phyloP scores from a whole-genome alignment of 2,888 invertebrate species.

The Drosophila parthenogenetica region DNA sequence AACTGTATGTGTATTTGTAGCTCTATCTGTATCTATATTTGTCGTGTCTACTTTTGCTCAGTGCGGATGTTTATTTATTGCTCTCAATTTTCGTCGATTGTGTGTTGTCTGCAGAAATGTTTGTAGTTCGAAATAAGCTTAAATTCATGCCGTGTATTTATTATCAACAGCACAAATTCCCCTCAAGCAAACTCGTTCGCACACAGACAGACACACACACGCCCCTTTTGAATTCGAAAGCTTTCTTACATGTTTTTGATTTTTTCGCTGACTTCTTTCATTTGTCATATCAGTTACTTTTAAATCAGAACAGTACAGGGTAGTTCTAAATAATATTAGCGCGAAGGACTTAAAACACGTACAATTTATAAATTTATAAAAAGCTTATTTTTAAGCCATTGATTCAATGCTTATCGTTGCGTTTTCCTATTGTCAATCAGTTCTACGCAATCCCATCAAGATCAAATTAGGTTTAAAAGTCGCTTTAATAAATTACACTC shows the following conservation, averaged over 20 bases:
- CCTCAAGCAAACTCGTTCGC: conserved; percentile 10
- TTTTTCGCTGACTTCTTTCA: conserved; percentile 46
- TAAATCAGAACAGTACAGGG: neutral
- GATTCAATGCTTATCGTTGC: too few relatives aligned
- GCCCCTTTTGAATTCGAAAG: conserved; percentile 42
- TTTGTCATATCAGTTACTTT: neutral
- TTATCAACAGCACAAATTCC: conserved; percentile 35
- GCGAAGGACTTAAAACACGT: too few relatives aligned
- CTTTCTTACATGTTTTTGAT: conserved; percentile 71
- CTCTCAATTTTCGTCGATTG: conserved; percentile 42
- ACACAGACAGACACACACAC: conserved; percentile 21
- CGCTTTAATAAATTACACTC: too few relatives aligned
- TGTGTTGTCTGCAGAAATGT: conserved; percentile 19
- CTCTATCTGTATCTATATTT: conserved; percentile 10
- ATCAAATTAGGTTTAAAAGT: too few relatives aligned
- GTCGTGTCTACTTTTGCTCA: conserved; percentile 30
- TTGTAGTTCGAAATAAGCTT: conserved; percentile 41
- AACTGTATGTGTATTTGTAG: conserved; percentile 4
- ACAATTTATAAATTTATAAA: too few relatives aligned
- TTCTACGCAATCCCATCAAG: too few relatives aligned
- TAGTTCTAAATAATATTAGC: too few relatives aligned
- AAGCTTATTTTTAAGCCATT: too few relatives aligned
- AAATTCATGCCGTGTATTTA: conserved; percentile 54
- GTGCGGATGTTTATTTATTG: conserved; percentile 66
- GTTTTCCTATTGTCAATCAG: too few relatives aligned